Conservation (phyloP, 2,888 invertebrate genomes). For the Apamea crenata region DNA sequence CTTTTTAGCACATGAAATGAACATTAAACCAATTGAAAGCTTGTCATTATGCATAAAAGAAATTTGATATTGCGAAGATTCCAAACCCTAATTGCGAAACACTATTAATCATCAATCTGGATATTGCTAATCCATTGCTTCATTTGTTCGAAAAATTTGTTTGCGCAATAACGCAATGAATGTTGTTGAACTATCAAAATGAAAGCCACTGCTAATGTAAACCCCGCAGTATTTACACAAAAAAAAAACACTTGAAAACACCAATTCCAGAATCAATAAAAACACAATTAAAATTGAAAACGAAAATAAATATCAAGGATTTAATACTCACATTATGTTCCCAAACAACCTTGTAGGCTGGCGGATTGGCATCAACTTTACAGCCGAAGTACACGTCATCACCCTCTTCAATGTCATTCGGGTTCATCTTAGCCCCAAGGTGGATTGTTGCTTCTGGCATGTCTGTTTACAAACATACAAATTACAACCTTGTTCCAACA, state of each 20-base stretch:
- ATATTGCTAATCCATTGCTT: not conserved
- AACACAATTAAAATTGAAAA: constrained; percentile 40
- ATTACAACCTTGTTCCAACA: constrained; percentile 39
- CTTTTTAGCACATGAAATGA: not conserved
- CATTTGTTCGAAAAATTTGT: not conserved
- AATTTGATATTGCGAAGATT: not conserved
- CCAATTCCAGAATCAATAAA: constrained; percentile 18
- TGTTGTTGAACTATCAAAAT: not conserved
- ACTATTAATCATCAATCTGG: not conserved
- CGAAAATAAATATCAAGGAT: constrained; percentile 44
- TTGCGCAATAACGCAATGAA: too few species aligned
- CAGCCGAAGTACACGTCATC: constrained; percentile 89
- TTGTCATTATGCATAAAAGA: not conserved
- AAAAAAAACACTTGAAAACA: not conserved
- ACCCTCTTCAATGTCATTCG: constrained; percentile 89
- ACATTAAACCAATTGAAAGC: not conserved
- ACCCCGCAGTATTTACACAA: not conserved
- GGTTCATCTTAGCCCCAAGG: constrained; percentile 87
- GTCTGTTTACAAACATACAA: constrained; percentile 74
- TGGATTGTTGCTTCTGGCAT: constrained; percentile 85
- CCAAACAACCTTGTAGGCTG: constrained; percentile 89
- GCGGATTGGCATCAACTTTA: constrained; percentile 87
- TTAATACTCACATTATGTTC: constrained; percentile 87
- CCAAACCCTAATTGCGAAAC: not conserved
- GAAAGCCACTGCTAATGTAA: not conserved